Conservation (phyloP, 2,888 invertebrate species). For the Chalcis sispes region DNA sequence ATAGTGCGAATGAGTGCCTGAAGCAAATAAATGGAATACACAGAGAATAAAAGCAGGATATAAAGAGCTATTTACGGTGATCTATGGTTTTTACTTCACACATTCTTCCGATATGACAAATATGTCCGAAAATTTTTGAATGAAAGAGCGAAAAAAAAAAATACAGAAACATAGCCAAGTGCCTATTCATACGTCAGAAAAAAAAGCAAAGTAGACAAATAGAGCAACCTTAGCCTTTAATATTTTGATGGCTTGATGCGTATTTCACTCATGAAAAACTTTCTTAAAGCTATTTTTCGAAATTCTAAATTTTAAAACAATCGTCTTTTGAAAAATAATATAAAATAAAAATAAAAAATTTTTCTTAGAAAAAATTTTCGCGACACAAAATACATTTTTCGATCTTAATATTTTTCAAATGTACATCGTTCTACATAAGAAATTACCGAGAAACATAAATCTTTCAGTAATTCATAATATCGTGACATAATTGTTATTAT, state of each 20-base stretch:
- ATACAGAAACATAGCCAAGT: slow-evolving; percentile 72
- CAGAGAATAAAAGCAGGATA: slow-evolving; percentile 34
- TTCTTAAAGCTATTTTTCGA: slow-evolving; percentile 28
- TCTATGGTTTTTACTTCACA: slow-evolving; percentile 45
- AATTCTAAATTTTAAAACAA: slow-evolving; percentile 4
- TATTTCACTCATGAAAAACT: slow-evolving; percentile 42
- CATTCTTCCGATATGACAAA: slow-evolving; percentile 43
- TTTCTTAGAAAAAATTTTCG: slow-evolving; percentile 20
- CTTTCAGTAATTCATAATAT: slow-evolving; percentile 47
- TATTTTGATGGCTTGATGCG: slow-evolving; percentile 39
- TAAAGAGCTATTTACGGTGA: slow-evolving; percentile 41
- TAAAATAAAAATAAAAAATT: neutral
- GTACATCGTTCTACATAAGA: neutral
- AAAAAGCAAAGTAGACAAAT: slow-evolving; percentile 59
- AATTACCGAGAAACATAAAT: slow-evolving; percentile 32
- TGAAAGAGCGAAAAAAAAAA: slow-evolving; percentile 52
- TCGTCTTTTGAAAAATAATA: neutral
- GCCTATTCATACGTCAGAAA: slow-evolving; percentile 69
- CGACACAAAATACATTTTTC: slow-evolving; percentile 12
- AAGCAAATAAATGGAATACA: slow-evolving; percentile 51
- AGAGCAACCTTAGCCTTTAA: slow-evolving; percentile 16
- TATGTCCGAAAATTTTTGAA: slow-evolving; percentile 48
- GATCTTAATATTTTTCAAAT: neutral
- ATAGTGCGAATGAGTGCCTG: slow-evolving; percentile 55
- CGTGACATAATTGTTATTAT: slow-evolving; percentile 25